A percentile compares a stretch with the other conserved stretches of the same genome.
Evolutionary conservation across 2,888 invertebrate species (phyloP).

Genomic region (Sylvicola cinctus): DNA sequence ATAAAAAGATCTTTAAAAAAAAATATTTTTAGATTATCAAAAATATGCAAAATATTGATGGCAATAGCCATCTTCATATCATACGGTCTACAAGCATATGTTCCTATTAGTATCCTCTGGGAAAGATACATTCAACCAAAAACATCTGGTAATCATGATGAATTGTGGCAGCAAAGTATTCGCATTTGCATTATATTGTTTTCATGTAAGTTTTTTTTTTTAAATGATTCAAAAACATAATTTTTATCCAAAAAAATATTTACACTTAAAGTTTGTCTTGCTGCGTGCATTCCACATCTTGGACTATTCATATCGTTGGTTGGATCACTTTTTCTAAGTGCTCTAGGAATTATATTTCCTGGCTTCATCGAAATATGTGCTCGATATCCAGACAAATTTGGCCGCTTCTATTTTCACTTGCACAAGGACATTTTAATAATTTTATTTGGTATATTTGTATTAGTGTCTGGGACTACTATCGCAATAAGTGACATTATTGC

Average conservation of each 20-base stretch:
- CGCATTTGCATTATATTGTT: constrained; percentile 55
- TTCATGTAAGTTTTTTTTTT: constrained; percentile 86
- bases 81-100: neutral
- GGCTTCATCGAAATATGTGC: neutral
- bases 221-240: too few species aligned
- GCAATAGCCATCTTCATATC: neutral
- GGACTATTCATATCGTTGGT: neutral
- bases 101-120: neutral
- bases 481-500: neutral
- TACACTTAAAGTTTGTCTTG: neutral
- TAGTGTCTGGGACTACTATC: neutral
- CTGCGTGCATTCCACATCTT: neutral
- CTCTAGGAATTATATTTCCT: neutral
- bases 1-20: constrained; percentile 35
- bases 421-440: neutral
- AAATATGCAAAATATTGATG: neutral
- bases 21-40: constrained; percentile 7
- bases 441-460: neutral
- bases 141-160: constrained; percentile 33
- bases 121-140: neutral
- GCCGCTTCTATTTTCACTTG: neutral
- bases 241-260: too few species aligned
- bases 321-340: neutral
- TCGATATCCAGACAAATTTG: neutral
- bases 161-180: constrained; percentile 56